phyloP scores from a whole-genome alignment of 1,140 invertebrate species.

The Cydia fagiglandana region DNA sequence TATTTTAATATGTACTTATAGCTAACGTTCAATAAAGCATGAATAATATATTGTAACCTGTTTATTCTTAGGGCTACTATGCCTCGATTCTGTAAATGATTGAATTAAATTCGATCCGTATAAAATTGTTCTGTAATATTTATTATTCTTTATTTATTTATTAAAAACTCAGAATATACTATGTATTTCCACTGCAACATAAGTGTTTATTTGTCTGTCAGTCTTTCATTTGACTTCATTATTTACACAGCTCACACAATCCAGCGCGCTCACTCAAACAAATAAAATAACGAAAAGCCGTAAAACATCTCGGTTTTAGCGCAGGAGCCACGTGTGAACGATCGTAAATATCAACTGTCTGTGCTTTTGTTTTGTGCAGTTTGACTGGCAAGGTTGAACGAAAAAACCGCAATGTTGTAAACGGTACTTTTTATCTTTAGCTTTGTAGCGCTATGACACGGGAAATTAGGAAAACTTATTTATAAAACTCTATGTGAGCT shows the following conservation, averaged over 20 bases:
- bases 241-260: constrained; percentile 8
- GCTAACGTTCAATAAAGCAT: too few species aligned
- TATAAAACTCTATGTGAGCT: too few species aligned
- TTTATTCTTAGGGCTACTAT: too few species aligned
- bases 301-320: constrained; percentile 8
- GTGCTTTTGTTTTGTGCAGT: background rate
- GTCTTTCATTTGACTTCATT: constrained; percentile 1
- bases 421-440: background rate
- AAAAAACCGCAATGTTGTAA: background rate
- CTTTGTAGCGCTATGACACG: too few species aligned
- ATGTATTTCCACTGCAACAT: background rate
- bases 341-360: constrained; percentile 15
- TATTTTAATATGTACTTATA: too few species aligned
- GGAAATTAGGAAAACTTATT: too few species aligned
- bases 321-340: background rate
- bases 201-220: background rate
- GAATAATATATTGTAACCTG: too few species aligned
- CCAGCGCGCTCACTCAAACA: constrained; percentile 15
- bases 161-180: too few species aligned
- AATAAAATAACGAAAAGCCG: constrained; percentile 10
- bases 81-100: too few species aligned
- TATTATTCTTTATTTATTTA: too few species aligned
- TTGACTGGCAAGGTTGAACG: background rate
- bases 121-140: too few species aligned
- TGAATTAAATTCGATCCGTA: too few species aligned